Evolutionary conservation across 1,140 invertebrate genomes (phyloP).

Genomic region (Rhynchophorus ferrugineus): DNA sequence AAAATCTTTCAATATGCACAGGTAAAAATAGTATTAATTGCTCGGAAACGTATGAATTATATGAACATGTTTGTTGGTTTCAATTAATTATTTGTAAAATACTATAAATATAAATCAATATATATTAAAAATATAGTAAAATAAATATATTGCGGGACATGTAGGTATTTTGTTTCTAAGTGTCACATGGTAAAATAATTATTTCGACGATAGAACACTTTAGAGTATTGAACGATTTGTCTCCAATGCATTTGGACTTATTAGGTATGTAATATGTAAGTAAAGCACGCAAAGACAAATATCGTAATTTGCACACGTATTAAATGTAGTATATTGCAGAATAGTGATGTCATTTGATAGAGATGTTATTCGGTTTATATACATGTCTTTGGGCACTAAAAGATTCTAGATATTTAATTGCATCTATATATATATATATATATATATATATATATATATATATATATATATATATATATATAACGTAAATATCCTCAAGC

Average conservation of each 20-base stretch:
- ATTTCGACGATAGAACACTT: not conserved
- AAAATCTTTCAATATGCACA: no score
- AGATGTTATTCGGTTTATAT: slow-evolving; percentile 18
- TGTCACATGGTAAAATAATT: not conserved
- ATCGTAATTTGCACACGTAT: not conserved
- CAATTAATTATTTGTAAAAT: no score
- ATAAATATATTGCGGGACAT: no score
- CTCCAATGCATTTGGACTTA: not conserved
- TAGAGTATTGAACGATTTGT: not conserved
- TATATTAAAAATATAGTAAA: no score
- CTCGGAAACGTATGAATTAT: no score
- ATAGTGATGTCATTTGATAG: not conserved
- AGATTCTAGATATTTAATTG: slow-evolving; percentile 25
- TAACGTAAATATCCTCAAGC: no score
- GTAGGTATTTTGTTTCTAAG: not conserved
- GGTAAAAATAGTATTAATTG: no score
- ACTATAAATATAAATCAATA: no score
- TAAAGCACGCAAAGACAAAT: not conserved
- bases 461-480: no score
- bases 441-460: no score
- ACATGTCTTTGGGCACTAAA: slow-evolving; percentile 21
- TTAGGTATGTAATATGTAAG: not conserved
- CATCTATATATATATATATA: no score
- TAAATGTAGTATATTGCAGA: not conserved
- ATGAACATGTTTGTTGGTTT: no score